Conservation (phyloP, 2,888 invertebrate genomes). For the Callinectes sapidus region DNA sequence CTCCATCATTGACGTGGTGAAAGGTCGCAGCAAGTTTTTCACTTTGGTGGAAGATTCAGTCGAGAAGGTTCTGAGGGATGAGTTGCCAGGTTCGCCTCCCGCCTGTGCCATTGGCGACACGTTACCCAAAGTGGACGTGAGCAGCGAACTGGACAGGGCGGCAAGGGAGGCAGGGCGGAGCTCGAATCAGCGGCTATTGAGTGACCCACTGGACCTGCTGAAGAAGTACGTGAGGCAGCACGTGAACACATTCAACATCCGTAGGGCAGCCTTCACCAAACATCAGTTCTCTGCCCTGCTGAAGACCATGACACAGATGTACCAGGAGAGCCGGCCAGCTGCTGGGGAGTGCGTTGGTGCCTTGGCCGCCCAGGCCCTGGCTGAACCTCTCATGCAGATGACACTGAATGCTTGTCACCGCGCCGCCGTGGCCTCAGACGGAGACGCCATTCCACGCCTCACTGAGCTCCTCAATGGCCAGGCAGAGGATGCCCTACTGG, state of each 20-base stretch:
- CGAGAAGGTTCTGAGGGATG: not conserved
- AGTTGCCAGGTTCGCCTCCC: not conserved
- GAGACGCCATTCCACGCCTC: conserved; percentile 30
- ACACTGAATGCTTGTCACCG: conserved; percentile 46
- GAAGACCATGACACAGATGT: not conserved
- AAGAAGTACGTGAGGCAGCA: conserved; percentile 35
- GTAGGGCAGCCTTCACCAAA: not conserved
- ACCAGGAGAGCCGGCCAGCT: not conserved
- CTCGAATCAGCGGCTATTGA: not conserved
- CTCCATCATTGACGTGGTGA: not conserved
- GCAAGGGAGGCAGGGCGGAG: not conserved
- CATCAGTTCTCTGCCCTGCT: not conserved
- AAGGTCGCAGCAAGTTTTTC: not conserved
- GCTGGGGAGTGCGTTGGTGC: conserved; percentile 26
- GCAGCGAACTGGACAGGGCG: not conserved
- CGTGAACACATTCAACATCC: not conserved
- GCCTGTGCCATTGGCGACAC: not conserved
- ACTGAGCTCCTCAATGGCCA: not conserved
- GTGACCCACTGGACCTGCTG: not conserved
- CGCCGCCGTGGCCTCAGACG: conserved; percentile 9
- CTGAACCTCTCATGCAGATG: conserved; percentile 46
- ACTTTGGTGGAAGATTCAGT: not conserved
- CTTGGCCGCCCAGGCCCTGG: conserved; percentile 46
- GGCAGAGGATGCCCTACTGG: not conserved
- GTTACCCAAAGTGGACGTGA: not conserved